Conservation (phyloP, 2,113 vertebrate genomes). For the Echinops telfairi region DNA sequence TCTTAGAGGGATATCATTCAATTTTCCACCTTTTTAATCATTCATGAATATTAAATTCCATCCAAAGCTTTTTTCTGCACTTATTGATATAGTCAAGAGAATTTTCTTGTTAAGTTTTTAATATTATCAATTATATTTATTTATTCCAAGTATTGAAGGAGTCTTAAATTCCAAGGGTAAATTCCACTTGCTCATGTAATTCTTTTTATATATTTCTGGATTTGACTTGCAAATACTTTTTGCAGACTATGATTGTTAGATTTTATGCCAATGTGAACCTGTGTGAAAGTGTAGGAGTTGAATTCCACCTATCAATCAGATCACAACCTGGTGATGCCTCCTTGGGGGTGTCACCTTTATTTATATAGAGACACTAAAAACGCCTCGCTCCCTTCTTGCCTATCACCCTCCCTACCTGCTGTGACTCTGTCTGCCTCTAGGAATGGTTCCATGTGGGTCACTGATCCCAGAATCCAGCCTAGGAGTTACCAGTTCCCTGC, state of each 20-base stretch:
- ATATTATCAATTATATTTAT: neutral
- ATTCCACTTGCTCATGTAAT: neutral
- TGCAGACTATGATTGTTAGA: neutral
- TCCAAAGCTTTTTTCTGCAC: neutral
- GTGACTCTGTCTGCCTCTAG: too few relatives aligned
- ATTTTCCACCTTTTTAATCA: neutral
- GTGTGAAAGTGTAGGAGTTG: too few relatives aligned
- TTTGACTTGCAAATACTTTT: neutral
- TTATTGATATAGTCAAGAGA: neutral
- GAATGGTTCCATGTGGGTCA: too few relatives aligned
- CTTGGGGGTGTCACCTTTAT: too few relatives aligned
- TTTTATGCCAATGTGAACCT: too few relatives aligned
- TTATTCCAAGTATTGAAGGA: neutral
- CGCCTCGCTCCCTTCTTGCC: too few relatives aligned
- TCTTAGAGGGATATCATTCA: neutral
- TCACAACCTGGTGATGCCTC: too few relatives aligned
- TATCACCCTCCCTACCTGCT: too few relatives aligned
- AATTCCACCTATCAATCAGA: too few relatives aligned
- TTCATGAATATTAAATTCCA: neutral
- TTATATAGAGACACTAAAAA: too few relatives aligned
- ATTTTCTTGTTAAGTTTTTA: constrained; percentile 6
- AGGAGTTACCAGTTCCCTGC: too few relatives aligned
- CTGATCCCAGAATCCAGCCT: too few relatives aligned
- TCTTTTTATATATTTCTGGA: neutral
- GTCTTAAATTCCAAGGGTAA: constrained; percentile 10